Evolutionary conservation across 2,113 vertebrate species (phyloP).

Genomic region (Cisticola juncidis): DNA sequence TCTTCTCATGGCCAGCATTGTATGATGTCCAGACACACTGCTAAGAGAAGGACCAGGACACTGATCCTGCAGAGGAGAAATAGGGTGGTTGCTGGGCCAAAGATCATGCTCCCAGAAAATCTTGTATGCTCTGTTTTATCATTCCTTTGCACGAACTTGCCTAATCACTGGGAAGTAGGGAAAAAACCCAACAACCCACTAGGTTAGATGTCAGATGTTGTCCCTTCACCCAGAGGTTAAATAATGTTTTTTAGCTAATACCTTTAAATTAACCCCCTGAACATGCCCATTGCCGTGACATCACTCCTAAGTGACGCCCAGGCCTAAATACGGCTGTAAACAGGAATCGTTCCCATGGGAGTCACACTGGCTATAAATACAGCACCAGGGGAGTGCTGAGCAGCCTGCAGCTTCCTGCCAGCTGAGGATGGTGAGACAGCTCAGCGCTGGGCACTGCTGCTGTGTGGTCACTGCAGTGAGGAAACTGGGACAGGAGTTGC

Average conservation of each 20-base stretch:
- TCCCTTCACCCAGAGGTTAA: not conserved
- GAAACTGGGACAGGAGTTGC: not conserved
- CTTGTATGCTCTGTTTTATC: not conserved
- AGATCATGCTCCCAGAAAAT: not conserved
- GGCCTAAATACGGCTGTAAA: slow-evolving; percentile 35
- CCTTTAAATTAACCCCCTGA: slow-evolving; percentile 14
- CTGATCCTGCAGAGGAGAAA: not conserved
- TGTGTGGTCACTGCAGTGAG: accelerated
- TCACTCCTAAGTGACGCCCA: slow-evolving; percentile 37
- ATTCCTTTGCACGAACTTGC: not conserved
- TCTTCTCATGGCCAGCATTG: not conserved
- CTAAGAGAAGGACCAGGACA: not conserved
- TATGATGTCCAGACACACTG: not conserved
- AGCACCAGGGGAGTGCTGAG: not conserved
- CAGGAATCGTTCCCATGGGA: slow-evolving; percentile 16
- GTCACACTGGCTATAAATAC: slow-evolving; percentile 35
- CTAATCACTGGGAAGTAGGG: not conserved
- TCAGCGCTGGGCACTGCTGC: not conserved
- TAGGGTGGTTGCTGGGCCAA: not conserved
- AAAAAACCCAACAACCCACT: not conserved
- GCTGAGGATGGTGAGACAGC: slow-evolving; percentile 38
- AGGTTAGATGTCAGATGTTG: not conserved
- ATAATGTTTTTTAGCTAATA: not conserved
- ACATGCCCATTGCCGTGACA: not conserved
- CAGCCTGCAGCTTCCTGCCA: slow-evolving; percentile 10